Evolutionary conservation across 2,797 vertebrate species (phyloP), one percentile per base, ranked within the genome.

Genomic region (Periophthalmus magnuspinnatus): DNA sequence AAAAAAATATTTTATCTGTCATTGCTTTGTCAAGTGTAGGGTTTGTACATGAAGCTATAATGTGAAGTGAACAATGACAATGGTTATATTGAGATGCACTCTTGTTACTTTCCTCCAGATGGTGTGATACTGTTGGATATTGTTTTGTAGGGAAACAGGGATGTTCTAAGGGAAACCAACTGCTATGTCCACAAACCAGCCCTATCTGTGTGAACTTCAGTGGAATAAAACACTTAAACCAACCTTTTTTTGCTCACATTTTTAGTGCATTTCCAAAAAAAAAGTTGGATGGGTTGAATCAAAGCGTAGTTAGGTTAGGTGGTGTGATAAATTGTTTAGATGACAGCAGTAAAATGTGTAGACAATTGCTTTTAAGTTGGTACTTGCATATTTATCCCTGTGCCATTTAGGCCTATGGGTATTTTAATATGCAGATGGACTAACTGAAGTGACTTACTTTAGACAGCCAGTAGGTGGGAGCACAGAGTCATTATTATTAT

Each of bases 221-320:
- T 93, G 91, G 90, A 91, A 91, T 90, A 89, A 91, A 92, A 80
- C 81, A 80, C 82, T 83, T 78, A 88, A 92, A 84, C 81, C 63
- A 0, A 65, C 84, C 77, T 33, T 24, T n/a, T 13, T 22, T 21
- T 55, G 56, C 28, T 57, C 16, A 55, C 22, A 24, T 24, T 24
- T n/a, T 13, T 24, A 50, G 1, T 48, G 47, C 48, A 50, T 17
- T 50, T 28, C 1, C 28, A 28, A 28, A 28, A 1, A 28, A 45
- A 45, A 45, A 0, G 11, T 45, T 45, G 41, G 1, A 45, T 45
- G 9, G 11, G 41, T 45, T 45, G 41, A 45, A 45, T 45, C 10
- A 45, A 45, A 45, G 41, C 14, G 41, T 45, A 41, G 41, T 45
- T 28, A 28, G 28, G 28, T 28, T 28, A 28, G 28, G 28, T 28